A percentile compares a stretch with the other conserved stretches of the same genome.
These are phyloP conservation scores for Zosterops pallidus DNA, from an alignment of 2,113 vertebrate species.

Conservation along the genomic window DNA sequence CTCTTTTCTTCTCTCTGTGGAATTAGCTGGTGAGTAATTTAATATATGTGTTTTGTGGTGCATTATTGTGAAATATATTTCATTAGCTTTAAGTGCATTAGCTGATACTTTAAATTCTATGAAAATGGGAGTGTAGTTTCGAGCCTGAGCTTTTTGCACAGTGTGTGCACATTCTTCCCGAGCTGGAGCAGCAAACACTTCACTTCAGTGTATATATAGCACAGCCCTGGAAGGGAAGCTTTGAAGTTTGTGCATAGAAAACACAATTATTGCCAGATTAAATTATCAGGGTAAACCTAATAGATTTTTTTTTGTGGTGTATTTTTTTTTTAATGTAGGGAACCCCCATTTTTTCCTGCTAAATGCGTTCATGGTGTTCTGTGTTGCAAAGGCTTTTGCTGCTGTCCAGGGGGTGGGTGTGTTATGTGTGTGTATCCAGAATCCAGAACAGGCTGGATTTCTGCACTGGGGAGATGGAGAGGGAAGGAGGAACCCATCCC, in stretches of 20 bases:
- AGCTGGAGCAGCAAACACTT: neutral
- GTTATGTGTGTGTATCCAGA: rapidly evolving
- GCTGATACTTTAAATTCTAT: neutral
- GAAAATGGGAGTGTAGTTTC: neutral
- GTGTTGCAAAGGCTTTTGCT: neutral
- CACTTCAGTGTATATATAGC: neutral
- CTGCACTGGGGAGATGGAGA: neutral
- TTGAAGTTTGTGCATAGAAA: neutral
- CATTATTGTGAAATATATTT: conserved; percentile 14
- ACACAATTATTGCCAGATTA: neutral
- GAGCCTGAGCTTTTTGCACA: neutral
- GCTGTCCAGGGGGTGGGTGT: neutral
- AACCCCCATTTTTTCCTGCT: neutral
- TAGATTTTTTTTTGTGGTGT: no score
- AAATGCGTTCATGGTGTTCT: rapidly evolving
- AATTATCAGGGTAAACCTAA: neutral
- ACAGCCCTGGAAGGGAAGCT: neutral
- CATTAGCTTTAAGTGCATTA: neutral
- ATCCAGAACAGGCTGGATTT: rapidly evolving
- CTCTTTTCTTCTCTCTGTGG: neutral
- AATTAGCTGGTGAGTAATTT: conserved; percentile 35
- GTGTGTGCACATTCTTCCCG: neutral
- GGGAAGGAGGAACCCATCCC: neutral
- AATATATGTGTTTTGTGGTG: neutral
- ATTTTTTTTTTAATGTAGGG: neutral